Percentiles rank a stretch among this genome's conserved stretches.
Evolutionary conservation across 2,888 invertebrate species (phyloP).

Genomic region (Venusia cambrica): DNA sequence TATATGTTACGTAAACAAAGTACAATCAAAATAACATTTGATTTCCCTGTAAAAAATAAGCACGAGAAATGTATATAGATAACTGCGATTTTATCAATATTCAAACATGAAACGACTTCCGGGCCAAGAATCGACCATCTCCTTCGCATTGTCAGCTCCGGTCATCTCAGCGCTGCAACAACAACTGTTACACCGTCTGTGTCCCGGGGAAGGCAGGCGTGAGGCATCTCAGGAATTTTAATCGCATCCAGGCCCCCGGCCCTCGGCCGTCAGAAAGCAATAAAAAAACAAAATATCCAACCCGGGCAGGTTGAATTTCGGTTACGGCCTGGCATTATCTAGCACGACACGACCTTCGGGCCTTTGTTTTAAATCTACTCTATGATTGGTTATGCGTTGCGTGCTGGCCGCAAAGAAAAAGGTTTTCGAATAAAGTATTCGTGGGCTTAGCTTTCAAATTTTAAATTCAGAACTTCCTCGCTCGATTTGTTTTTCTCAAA

Average conservation of each 20-base stretch:
- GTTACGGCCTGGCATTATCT: constrained; percentile 55
- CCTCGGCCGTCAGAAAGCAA: constrained; percentile 48
- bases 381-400: constrained; percentile 24
- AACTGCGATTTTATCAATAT: no score
- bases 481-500: background rate
- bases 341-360: constrained; percentile 33
- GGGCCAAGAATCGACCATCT: no score
- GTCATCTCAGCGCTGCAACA: constrained; percentile 44
- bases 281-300: constrained; percentile 59
- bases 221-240: constrained; percentile 77
- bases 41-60: no score
- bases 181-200: constrained; percentile 16
- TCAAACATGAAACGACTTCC: no score
- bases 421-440: constrained; percentile 8
- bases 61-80: no score
- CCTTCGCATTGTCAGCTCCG: constrained; percentile 45
- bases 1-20: no score
- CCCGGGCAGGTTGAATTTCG: constrained; percentile 59
- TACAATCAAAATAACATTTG: no score
- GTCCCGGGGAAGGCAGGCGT: constrained; percentile 56
- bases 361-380: constrained; percentile 38
- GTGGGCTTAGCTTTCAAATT: constrained; percentile 4
- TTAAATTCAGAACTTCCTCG: constrained; percentile 5
- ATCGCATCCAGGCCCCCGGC: constrained; percentile 71
- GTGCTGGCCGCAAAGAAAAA: constrained; percentile 23